Base-by-base conservation (phyloP, 2,888 invertebrate genomes). In the Terebella lapidaria region DNA sequence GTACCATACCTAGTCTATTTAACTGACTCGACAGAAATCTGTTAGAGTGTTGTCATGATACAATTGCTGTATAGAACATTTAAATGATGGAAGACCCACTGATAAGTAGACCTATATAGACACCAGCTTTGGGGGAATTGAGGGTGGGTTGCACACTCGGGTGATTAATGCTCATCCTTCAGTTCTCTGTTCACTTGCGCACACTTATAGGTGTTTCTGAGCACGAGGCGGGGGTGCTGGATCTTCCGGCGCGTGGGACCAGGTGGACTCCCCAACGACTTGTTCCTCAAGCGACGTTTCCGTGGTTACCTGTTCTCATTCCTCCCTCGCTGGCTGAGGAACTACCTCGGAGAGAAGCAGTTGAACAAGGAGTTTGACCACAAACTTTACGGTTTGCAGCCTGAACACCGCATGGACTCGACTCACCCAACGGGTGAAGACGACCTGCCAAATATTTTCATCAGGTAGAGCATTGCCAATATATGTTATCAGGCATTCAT, bases 201-300 rank as follows among this genome's bases (percentile, higher is more conserved):
- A n/a, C n/a, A 22, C 62, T 71, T 4, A 75, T 81, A 81, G 81
- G 79, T 81, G 0, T 81, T 73, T 27, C 70, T 82, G 20, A 81
- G 81, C 45, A 82, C 83, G 0, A 69, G 82, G 2, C 66, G 80
- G 4, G 83, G 83, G 15, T 67, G 80, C 0, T 83, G 82, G 82
- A 69, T 83, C 4, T 70, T 79, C 59, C 77, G 79, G 57, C 65
- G 81, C n/a, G 70, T 81, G 4, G 63, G 51, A 3, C 63, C 69
- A n/a, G 54, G 70, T 3, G 79, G 78, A 0, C n/a, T 66, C 1
- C 78, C 79, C 0, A 29, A 65, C 1, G 78, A 79, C 58, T 67
- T 77, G n/a, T 4, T 54, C 10, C 24, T 25, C 25, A 45, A 20
- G 10, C 26, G 54, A 22, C 52, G 57, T 3, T 22, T 54, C 54